Evolutionary conservation across 2,797 vertebrate genomes (phyloP).

Genomic region (Enteromius viviparus): DNA sequence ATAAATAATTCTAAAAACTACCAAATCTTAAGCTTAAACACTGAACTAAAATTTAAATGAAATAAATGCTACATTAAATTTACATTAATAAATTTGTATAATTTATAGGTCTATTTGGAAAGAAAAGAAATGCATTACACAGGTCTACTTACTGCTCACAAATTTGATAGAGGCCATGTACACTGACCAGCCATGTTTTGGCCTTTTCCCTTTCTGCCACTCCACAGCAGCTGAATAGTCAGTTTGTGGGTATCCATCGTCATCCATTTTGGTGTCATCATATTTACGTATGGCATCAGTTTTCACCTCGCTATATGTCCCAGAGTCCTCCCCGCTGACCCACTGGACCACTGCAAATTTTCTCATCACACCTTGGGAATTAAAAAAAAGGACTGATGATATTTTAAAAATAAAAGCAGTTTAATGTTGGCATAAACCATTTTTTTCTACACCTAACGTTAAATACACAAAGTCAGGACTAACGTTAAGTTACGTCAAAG

Average conservation of each 20-base stretch:
- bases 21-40: too few species aligned
- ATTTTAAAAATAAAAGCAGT: not conserved
- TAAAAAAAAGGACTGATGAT: not conserved
- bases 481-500: not conserved
- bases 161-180: conserved; percentile 3
- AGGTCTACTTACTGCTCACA: conserved; percentile 12
- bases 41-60: too few species aligned
- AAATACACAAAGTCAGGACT: not conserved
- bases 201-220: conserved; percentile 37
- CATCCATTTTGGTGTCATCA: conserved; percentile 4
- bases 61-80: too few species aligned
- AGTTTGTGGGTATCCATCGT: conserved; percentile 15
- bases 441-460: not conserved
- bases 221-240: conserved; percentile 35
- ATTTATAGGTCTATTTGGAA: too few species aligned
- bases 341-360: conserved; percentile 42
- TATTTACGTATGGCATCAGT: conserved; percentile 23
- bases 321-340: conserved; percentile 21
- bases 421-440: not conserved
- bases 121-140: not conserved
- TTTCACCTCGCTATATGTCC: conserved; percentile 32
- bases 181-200: conserved; percentile 45
- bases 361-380: conserved; percentile 10
- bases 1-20: too few species aligned
- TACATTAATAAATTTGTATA: too few species aligned